Evolutionary conservation across 2,113 vertebrate genomes (phyloP), one percentile per base, ranked within the genome.

Genomic region (Dicentrarchus labrax): DNA sequence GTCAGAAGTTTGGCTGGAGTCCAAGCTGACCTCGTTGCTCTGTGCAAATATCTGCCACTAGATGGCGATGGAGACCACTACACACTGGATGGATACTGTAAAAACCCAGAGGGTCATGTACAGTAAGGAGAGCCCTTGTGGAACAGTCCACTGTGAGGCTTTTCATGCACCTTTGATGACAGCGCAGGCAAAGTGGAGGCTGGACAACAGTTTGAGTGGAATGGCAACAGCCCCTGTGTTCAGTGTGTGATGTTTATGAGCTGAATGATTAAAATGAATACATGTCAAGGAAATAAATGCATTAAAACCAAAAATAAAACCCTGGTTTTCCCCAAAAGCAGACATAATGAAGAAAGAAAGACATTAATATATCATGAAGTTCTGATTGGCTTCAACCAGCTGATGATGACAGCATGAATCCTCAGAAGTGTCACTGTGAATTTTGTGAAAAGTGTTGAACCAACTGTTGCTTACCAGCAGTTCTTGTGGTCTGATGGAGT

Each of bases 401-500:
- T 76, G 76, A 64, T 73, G 65, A 75, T 72, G 47, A 71, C 71
- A 74, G 19, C 30, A 78, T 22, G 68, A 81, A 71, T 38, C 16
- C 39, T 59, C 24, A 83, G 19, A 84, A 21, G 48, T 41, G 60
- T 7, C 9, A 77, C 16, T 59, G 66, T 50, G 78, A 67, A 76
- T 41, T 71, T n/a, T 22, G 56, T 39, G 60, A 68, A 78, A 68
- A 8, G 17, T 41, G 36, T 77, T 53, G 36, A 87, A 86, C 19
- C 68, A 90, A 50, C 67, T 84, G 90, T 92, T 87, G 90, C 92
- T 98, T 97, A 99, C 98, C 98, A 99, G 97, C 94, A 99, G 97
- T 89, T 99, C 97, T 82, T 97, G 96, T 36, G 97, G 97, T 94
- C 94, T 97, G 96, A 99, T 96, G 91, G 98, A 98, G 95, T 99